A percentile compares a stretch with the other conserved stretches of the same genome.
Conservation (phyloP, 1,140 invertebrate genomes). For the Megalonaias nervosa region DNA sequence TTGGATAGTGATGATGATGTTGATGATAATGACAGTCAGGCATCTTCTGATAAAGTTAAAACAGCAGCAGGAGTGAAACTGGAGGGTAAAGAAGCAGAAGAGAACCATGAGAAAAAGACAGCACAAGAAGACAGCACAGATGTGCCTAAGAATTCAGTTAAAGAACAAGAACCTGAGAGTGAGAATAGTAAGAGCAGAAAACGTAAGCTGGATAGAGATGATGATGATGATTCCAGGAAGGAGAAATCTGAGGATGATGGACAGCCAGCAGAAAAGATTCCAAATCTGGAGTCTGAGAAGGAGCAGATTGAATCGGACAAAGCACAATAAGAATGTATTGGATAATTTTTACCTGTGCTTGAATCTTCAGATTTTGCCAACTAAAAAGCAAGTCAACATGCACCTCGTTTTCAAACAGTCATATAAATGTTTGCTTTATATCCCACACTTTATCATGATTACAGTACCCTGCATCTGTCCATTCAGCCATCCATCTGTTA, state of each 20-base stretch:
- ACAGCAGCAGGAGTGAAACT: not conserved
- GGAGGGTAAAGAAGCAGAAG: conserved; percentile 4
- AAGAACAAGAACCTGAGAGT: conserved; percentile 13
- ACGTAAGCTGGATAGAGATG: not conserved
- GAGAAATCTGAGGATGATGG: not conserved
- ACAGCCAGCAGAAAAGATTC: too few relatives aligned
- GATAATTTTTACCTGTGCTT: too few relatives aligned
- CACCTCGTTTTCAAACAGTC: too few relatives aligned
- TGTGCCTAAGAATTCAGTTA: not conserved
- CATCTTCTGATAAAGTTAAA: not conserved
- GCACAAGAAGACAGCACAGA: conserved; percentile 7
- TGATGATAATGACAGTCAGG: conserved; percentile 7
- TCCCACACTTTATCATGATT: too few relatives aligned
- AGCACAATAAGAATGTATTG: too few relatives aligned
- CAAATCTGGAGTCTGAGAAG: not conserved
- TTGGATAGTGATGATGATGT: conserved; percentile 20
- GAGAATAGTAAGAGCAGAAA: not conserved
- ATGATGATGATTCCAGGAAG: conserved; percentile 1
- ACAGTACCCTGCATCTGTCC: too few relatives aligned
- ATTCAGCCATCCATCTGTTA: too few relatives aligned
- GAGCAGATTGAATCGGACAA: not conserved
- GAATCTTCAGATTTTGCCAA: too few relatives aligned
- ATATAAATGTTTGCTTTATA: too few relatives aligned
- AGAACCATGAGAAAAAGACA: conserved; percentile 1
- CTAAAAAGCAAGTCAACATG: too few relatives aligned